Evolutionary conservation across 2,113 vertebrate species (phyloP).

Genomic region (Oxyura jamaicensis): DNA sequence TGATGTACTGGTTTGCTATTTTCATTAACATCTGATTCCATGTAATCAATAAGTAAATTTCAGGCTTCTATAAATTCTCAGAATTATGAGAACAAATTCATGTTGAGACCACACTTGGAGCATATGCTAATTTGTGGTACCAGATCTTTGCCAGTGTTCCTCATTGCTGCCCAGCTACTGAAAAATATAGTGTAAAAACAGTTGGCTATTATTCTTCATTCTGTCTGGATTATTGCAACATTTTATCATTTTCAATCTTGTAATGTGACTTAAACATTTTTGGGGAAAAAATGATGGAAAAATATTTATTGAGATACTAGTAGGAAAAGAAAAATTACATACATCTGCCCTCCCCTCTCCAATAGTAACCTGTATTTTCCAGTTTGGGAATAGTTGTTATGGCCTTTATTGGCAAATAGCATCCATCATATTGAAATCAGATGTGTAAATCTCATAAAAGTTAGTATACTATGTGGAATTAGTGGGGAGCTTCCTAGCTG

Average conservation of each 20-base stretch:
- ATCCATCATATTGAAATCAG: neutral
- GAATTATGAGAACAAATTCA: neutral
- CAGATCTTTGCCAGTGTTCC: neutral
- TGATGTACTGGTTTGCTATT: neutral
- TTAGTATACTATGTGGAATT: neutral
- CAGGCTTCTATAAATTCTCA: neutral
- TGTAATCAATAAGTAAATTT: neutral
- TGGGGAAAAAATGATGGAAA: neutral
- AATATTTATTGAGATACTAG: neutral
- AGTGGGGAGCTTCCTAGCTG: neutral
- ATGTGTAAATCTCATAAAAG: neutral
- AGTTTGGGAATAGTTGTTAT: neutral
- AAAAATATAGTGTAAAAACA: neutral
- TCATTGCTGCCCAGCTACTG: neutral
- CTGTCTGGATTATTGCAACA: neutral
- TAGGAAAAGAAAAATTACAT: neutral
- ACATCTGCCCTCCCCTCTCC: neutral
- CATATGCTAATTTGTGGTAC: neutral
- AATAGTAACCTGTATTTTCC: neutral
- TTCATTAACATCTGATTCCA: neutral
- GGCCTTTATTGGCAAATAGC: neutral
- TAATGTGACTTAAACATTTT: neutral
- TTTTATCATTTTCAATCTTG: neutral
- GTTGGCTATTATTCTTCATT: neutral
- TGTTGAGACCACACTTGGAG: neutral